Conservation (phyloP, 2,113 vertebrate genomes). For the Psophia crepitans region DNA sequence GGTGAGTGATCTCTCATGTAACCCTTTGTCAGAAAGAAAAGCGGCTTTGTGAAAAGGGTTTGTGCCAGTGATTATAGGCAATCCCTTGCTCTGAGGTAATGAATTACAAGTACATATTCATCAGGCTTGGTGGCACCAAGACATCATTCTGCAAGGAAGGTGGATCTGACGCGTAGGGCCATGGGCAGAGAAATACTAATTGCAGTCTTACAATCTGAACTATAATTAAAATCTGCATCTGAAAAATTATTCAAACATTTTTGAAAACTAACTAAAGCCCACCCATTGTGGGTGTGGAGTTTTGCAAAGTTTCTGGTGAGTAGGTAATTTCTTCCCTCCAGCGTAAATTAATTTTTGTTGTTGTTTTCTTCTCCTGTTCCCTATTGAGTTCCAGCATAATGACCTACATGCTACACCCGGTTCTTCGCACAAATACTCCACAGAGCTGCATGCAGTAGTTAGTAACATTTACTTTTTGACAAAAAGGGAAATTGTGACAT, state of each 20-base stretch:
- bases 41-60: background rate
- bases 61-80: too few relatives aligned
- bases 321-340: background rate
- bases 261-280: background rate
- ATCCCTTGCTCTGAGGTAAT: background rate
- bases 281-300: background rate
- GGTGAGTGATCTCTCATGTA: background rate
- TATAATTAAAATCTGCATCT: background rate
- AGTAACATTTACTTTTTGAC: background rate
- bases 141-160: background rate
- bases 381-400: background rate
- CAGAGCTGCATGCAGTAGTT: background rate
- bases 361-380: background rate
- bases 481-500: background rate
- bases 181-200: background rate
- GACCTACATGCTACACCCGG: background rate
- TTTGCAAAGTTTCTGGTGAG: background rate
- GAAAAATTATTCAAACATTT: background rate
- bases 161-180: background rate
- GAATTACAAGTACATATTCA: background rate
- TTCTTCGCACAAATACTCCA: background rate
- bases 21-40: background rate
- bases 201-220: background rate
- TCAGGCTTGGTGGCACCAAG: background rate
- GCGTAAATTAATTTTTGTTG: background rate